These are phyloP conservation scores for Rhipidura dahli DNA, from an alignment of 2,113 vertebrate genomes.

Conservation along the genomic window DNA sequence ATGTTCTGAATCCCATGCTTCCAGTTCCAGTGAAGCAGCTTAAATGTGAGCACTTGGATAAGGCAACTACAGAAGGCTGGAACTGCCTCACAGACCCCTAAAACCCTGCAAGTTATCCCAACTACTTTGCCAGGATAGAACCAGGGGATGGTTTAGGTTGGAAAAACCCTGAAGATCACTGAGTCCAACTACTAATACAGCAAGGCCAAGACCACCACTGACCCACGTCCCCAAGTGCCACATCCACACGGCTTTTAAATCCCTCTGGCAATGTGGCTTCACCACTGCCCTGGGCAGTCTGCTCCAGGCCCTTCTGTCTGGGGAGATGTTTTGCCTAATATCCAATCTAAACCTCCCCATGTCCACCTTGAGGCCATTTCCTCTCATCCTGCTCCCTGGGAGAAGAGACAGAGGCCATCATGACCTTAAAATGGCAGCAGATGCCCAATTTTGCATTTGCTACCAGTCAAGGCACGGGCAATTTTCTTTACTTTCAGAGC, in stretches of 20 bases:
- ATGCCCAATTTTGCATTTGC: not conserved
- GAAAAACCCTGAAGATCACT: not conserved
- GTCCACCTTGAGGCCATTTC: not conserved
- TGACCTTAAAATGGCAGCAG: not conserved
- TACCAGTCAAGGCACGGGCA: rapidly evolving
- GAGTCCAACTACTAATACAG: not conserved
- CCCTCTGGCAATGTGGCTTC: not conserved
- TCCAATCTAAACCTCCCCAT: not conserved
- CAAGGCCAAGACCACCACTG: not conserved
- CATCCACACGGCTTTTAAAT: rapidly evolving
- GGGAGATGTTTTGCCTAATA: not conserved
- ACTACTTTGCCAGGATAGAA: not conserved
- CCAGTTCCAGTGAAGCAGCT: not conserved
- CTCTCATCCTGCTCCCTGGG: too few species aligned
- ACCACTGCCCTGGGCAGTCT: not conserved
- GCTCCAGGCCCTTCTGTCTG: not conserved
- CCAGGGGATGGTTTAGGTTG: not conserved
- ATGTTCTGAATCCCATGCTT: not conserved
- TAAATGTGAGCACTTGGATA: not conserved
- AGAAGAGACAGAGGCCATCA: not conserved
- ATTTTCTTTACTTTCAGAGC: not conserved
- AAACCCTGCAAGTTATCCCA: not conserved
- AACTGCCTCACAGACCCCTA: not conserved
- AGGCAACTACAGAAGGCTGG: not conserved
- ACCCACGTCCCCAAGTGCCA: not conserved